Conservation (phyloP, 2,797 vertebrate species). For the Loris lydekkerianus region DNA sequence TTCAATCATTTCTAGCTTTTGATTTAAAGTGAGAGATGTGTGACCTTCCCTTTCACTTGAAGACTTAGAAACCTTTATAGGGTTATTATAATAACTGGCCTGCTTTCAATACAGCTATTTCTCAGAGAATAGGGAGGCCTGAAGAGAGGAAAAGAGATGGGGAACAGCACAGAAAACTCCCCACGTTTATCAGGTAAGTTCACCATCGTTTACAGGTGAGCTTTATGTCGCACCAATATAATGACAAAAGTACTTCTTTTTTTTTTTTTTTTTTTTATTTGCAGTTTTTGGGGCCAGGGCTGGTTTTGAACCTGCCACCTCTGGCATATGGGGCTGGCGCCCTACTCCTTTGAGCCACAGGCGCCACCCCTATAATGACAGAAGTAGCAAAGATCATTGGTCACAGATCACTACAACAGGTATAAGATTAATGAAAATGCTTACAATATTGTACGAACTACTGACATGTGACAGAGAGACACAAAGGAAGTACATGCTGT, state of each 20-base stretch:
- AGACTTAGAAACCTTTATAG: neutral
- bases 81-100: neutral
- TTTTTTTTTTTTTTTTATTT: no score
- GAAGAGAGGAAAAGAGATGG: neutral
- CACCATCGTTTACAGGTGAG: neutral
- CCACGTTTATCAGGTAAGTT: neutral
- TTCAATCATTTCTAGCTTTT: neutral
- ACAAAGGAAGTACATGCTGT: neutral
- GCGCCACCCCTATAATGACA: neutral
- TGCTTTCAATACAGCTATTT: neutral
- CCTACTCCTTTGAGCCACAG: no score
- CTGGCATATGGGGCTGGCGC: no score
- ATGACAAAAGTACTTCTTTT: neutral
- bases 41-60: neutral
- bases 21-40: neutral
- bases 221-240: neutral
- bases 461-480: neutral
- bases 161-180: neutral
- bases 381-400: neutral
- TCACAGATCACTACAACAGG: neutral
- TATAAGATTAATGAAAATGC: neutral
- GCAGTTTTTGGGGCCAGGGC: no score
- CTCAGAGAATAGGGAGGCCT: neutral
- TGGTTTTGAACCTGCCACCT: no score
- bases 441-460: neutral